These are phyloP conservation scores for Poecilia latipinna DNA, from an alignment of 2,113 vertebrate genomes.

Conservation along the genomic window DNA sequence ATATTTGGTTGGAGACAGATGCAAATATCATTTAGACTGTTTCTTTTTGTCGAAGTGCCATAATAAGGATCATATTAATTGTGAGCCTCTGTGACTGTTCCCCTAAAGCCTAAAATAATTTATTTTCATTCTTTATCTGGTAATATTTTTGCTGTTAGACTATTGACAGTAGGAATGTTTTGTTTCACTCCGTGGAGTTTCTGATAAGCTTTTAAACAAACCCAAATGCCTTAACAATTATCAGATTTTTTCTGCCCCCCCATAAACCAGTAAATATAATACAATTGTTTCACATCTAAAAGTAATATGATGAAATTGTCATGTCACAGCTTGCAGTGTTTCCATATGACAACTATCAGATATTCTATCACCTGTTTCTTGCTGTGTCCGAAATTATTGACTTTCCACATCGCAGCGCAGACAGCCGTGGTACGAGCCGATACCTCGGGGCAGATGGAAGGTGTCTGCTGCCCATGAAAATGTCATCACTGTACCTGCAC, in stretches of 20 bases:
- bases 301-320: conserved; percentile 14
- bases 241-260: background rate
- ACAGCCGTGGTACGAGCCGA: conserved; percentile 41
- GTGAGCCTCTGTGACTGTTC: background rate
- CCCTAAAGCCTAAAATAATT: background rate
- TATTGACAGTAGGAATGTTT: background rate
- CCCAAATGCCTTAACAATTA: background rate
- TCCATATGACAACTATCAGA: conserved; percentile 30
- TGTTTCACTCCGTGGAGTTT: background rate
- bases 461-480: conserved; percentile 61
- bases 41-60: background rate
- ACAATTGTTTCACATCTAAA: conserved; percentile 1
- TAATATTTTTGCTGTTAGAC: background rate
- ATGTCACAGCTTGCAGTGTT: conserved; percentile 11
- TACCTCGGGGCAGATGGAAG: conserved; percentile 54
- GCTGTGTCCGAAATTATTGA: conserved; percentile 38
- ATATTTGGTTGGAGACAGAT: too few species aligned
- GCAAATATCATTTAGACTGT: too few species aligned
- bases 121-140: background rate
- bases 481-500: conserved; percentile 64
- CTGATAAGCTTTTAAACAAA: background rate
- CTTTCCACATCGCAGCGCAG: conserved; percentile 46
- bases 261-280: background rate
- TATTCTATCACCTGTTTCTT: conserved; percentile 15
- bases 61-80: background rate